Base-by-base conservation (phyloP, 2,113 vertebrate genomes). In the Stictonetta naevosa region DNA sequence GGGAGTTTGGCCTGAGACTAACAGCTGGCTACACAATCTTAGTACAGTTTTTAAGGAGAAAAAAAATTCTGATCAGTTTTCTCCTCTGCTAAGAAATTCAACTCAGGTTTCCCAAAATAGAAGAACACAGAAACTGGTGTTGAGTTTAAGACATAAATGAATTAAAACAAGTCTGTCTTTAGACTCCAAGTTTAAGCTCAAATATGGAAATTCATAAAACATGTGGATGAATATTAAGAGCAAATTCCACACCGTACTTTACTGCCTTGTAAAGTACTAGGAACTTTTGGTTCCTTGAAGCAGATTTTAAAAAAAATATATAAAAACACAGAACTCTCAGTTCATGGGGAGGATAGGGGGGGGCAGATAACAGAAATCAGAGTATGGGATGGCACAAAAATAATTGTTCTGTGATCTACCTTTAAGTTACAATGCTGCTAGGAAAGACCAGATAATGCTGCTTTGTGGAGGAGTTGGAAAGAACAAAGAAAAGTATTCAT, bases 21-120 rank as follows among this genome's bases (percentile, higher is more conserved):
- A 34, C 92, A 93, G 90, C 81, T 71, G 92, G 60, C 58, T 40
- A 11, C 42, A 36, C 23, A 21, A 58, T 26, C 64, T 64, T 7
- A 72, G 36, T 2, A 1, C 0, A 15, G n/a, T 25, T 90, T 89
- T 91, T 86, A 58, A 89, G 77, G 94, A 79, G 72, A 17, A 63
- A 86, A 94, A 96, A 68, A 66, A 16, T 97, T 96, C 58, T 60
- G 68, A 86, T 53, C 23, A 1, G 4, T 72, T 86, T 80, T 52
- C 5, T 21, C 34, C n/a, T 67, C 20, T 67, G 56, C 22, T 2
- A 14, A 84, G 53, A 34, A 48, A 60, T 59, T 62, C 21, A 5
- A n/a, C n/a, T 72, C 1, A 0, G 21, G 40, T 23, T 81, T 76
- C 82, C 58, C 84, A 62, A 84, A 83, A 62, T 1, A 64, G 34